Base-by-base conservation (phyloP, 2,113 vertebrate genomes). In the Epinephelus moara region DNA sequence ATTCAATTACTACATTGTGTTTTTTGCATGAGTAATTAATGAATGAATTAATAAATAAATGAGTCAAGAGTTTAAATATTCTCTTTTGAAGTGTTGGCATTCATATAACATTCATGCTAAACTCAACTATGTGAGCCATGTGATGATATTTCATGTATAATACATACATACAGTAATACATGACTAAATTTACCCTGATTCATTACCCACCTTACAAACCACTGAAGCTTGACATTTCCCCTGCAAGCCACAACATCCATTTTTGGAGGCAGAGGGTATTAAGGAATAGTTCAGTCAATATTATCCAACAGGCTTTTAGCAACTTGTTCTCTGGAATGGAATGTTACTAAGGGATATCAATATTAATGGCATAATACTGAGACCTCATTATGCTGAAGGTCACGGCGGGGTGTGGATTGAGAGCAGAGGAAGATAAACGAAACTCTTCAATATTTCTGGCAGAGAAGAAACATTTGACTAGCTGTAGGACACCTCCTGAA, bases 351-450 rank as follows among this genome's bases (percentile, higher is more conserved):
- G 70, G 57, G 69, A 77, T 84, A 93, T 94, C 87, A 91, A 92
- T 93, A 94, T 94, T 92, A 91, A 94, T 92, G 86, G 30, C 70
- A 70, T 79, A 91, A 89, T 57, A 87, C 79, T 80, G 81, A 87
- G 79, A 72, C 80, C 88, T 92, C 89, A 93, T 94, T 93, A 94
- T 89, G 71, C 80, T 87, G 92, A 93, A 93, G 92, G 93, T 94
- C 93, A 89, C 0, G 21, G 53, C 6, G n/a, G 75, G 50, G 71
- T 59, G 75, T 86, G 80, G 82, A 85, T 82, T 85, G 52, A 69
- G 63, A 86, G 84, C 19, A 3, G 75, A 68, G 66, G 56, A 87
- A 90, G 84, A 90, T 30, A 81, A 92, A 89, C 53, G 2, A 25
- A 90, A 84, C 42, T 74, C 81, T 79, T 86, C 59, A 83, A 76